Evolutionary conservation across 1,140 invertebrate species (phyloP).

Genomic region (Araneus ventricosus): DNA sequence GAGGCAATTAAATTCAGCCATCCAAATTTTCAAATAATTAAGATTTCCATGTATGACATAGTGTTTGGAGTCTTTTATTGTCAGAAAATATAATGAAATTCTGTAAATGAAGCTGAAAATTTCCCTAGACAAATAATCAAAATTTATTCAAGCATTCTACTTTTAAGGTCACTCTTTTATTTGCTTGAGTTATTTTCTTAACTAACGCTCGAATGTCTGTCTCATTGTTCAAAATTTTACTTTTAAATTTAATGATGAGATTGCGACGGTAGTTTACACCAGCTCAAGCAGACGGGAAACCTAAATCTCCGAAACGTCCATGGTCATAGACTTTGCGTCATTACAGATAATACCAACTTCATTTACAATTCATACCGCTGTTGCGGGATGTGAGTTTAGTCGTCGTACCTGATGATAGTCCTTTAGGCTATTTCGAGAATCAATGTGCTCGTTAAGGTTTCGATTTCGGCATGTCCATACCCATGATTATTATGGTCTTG

Average conservation of each 20-base stretch:
- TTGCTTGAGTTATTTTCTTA: neutral
- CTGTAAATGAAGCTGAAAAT: neutral
- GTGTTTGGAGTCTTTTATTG: neutral
- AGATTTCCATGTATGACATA: neutral
- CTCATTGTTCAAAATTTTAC: neutral
- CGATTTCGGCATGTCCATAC: neutral
- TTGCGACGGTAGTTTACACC: neutral
- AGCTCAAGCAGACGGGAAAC: neutral
- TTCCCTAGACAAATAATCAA: neutral
- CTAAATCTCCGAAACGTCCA: neutral
- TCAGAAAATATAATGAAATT: neutral
- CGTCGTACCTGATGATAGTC: neutral
- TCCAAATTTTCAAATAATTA: neutral
- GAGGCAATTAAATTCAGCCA: neutral
- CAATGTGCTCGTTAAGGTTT: neutral
- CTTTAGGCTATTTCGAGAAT: conserved; percentile 9
- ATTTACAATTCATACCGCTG: conserved; percentile 1
- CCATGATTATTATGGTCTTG: neutral
- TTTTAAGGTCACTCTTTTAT: neutral
- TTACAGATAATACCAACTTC: neutral
- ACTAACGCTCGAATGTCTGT: neutral
- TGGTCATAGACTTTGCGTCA: neutral
- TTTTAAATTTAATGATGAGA: neutral
- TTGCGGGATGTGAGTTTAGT: neutral
- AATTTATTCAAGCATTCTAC: neutral